Conservation (phyloP, 1,140 invertebrate species). For the Euschistus heros region DNA sequence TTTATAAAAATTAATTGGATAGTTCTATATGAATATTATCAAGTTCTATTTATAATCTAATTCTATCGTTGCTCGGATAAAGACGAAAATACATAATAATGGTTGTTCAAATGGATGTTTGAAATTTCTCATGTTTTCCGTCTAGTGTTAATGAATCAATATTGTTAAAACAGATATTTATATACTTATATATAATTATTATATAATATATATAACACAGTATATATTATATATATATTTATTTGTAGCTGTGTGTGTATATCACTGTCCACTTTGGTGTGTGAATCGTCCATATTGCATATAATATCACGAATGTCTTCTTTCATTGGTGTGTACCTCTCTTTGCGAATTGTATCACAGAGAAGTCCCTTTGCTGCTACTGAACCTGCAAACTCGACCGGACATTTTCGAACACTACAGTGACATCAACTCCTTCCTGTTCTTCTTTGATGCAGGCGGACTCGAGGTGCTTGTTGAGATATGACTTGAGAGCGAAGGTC, state of each 20-base stretch:
- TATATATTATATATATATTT: background rate
- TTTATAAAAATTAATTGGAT: slow-evolving; percentile 26
- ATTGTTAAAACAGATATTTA: background rate
- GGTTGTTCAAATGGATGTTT: slow-evolving; percentile 3
- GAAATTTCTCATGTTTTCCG: slow-evolving; percentile 5
- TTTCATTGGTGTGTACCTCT: slow-evolving; percentile 6
- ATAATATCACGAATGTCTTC: slow-evolving; percentile 7
- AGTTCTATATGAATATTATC: slow-evolving; percentile 20
- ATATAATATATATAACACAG: background rate
- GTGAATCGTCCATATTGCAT: slow-evolving; percentile 10
- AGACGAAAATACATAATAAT: slow-evolving; percentile 24
- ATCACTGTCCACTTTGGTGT: slow-evolving; percentile 17
- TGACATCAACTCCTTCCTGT: slow-evolving; percentile 23
- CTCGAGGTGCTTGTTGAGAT: slow-evolving; percentile 94
- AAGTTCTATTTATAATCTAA: slow-evolving; percentile 16
- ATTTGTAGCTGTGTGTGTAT: background rate
- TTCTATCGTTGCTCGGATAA: slow-evolving; percentile 27
- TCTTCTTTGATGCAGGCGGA: slow-evolving; percentile 55
- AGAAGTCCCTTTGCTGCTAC: slow-evolving; percentile 30
- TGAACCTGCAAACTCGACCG: slow-evolving; percentile 27
- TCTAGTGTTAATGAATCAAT: background rate
- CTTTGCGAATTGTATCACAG: slow-evolving; percentile 30
- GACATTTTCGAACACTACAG: slow-evolving; percentile 26
- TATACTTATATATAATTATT: slow-evolving; percentile 6
- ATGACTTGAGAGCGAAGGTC: slow-evolving; percentile 91